phyloP scores from a whole-genome alignment of 2,113 vertebrate genomes.

The Odontophorus gujanensis region DNA sequence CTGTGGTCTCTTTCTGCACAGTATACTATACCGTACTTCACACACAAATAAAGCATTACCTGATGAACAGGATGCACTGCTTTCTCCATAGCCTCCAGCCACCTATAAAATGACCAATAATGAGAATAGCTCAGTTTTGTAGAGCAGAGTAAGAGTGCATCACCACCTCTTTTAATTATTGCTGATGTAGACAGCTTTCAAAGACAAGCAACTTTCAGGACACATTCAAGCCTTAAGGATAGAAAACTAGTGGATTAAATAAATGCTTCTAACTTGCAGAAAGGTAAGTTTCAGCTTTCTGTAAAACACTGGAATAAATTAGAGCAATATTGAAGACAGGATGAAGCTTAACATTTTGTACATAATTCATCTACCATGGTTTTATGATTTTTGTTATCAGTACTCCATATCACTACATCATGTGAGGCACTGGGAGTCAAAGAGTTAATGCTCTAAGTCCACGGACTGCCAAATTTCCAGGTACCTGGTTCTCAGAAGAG shows the following conservation, averaged over 20 bases:
- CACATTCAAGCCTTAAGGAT: neutral
- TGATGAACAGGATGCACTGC: constrained; percentile 85
- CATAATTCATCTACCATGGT: neutral
- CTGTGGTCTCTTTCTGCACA: neutral
- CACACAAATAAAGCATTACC: constrained; percentile 70
- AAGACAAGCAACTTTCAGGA: neutral
- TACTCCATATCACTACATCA: no score
- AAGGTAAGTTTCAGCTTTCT: neutral
- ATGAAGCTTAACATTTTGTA: neutral
- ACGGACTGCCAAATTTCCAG: no score
- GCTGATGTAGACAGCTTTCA: neutral
- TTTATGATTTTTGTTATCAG: no score
- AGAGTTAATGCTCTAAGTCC: no score
- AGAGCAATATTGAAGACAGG: neutral
- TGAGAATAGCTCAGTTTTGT: neutral
- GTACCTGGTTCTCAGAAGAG: no score
- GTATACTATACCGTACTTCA: neutral
- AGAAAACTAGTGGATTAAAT: neutral
- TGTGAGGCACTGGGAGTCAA: no score
- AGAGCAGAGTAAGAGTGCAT: neutral
- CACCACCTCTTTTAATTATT: neutral
- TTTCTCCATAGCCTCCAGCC: constrained; percentile 89
- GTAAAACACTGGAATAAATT: neutral
- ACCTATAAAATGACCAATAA: constrained; percentile 75
- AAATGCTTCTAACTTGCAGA: neutral